These are phyloP conservation scores for Diadophis punctatus DNA, from an alignment of 2,113 vertebrate genomes.

Conservation along the genomic window DNA sequence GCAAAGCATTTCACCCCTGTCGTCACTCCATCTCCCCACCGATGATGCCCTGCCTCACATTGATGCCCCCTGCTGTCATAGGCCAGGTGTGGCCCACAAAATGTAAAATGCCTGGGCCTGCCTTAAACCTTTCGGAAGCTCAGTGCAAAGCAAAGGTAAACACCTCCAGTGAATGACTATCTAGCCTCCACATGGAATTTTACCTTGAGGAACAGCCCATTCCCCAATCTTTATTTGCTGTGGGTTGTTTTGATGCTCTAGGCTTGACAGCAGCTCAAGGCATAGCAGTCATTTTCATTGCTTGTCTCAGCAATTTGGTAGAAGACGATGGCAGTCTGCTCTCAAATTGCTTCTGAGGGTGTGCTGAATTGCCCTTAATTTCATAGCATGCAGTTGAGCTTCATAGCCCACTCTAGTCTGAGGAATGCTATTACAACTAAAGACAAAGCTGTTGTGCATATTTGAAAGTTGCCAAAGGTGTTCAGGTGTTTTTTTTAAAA, in stretches of 20 bases:
- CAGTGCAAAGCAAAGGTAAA: background rate
- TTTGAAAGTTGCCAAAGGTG: conserved; percentile 66
- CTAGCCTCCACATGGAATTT: background rate
- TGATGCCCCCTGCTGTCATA: background rate
- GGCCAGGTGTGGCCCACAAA: background rate
- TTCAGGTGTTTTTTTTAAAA: conserved; percentile 61
- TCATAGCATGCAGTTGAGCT: background rate
- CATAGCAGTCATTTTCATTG: background rate
- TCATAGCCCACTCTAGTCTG: background rate
- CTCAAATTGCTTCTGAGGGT: background rate
- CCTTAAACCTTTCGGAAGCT: background rate
- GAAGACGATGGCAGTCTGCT: background rate
- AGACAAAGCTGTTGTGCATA: conserved; percentile 41
- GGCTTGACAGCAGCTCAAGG: background rate
- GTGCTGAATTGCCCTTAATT: conserved; percentile 4
- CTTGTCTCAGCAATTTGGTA: background rate
- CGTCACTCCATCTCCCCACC: too few relatives aligned
- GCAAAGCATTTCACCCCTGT: too few relatives aligned
- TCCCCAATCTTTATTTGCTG: background rate
- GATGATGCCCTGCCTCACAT: background rate
- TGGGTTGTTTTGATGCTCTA: background rate
- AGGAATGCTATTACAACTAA: background rate
- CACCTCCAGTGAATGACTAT: background rate
- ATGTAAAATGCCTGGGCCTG: background rate
- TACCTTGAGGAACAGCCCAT: background rate